Evolutionary conservation across 2,888 invertebrate genomes (phyloP).

Genomic region (Ashinkailepas kermadecensis): DNA sequence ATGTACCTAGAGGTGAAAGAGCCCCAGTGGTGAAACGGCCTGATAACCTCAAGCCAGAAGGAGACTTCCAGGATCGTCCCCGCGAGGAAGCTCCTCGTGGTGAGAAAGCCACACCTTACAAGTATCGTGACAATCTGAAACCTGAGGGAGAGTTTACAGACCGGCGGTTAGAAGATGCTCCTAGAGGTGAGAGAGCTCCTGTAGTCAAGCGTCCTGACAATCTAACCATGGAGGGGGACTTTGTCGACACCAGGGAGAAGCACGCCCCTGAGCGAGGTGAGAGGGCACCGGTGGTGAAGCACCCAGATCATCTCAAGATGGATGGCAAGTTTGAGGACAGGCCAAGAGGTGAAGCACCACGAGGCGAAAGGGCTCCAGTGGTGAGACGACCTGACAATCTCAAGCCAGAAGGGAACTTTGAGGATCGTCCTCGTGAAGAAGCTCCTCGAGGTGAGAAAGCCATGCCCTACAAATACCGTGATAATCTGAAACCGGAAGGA

Average conservation of each 20-base stretch:
- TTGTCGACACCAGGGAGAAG: no score
- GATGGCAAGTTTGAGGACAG: background rate
- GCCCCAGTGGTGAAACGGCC: slow-evolving; percentile 27
- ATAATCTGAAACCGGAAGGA: background rate
- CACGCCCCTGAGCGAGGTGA: no score
- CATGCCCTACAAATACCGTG: background rate
- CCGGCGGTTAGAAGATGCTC: slow-evolving; percentile 47
- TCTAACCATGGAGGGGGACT: no score
- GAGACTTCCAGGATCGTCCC: slow-evolving; percentile 38
- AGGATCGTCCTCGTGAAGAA: background rate
- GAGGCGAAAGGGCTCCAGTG: slow-evolving; percentile 39
- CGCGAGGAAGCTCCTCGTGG: slow-evolving; percentile 35
- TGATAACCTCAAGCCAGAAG: slow-evolving; percentile 41
- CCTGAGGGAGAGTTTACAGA: slow-evolving; percentile 37
- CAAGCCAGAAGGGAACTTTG: background rate
- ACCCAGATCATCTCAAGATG: no score
- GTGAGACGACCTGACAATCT: background rate
- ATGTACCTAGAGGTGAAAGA: slow-evolving; percentile 30
- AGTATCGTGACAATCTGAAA: no score
- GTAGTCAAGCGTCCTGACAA: no score
- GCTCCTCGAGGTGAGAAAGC: background rate
- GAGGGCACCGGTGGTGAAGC: no score
- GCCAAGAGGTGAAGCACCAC: slow-evolving; percentile 18
- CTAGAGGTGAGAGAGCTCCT: no score
- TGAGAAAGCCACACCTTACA: slow-evolving; percentile 37